Conservation (phyloP, 2,113 vertebrate genomes). For the Lathamus discolor region DNA sequence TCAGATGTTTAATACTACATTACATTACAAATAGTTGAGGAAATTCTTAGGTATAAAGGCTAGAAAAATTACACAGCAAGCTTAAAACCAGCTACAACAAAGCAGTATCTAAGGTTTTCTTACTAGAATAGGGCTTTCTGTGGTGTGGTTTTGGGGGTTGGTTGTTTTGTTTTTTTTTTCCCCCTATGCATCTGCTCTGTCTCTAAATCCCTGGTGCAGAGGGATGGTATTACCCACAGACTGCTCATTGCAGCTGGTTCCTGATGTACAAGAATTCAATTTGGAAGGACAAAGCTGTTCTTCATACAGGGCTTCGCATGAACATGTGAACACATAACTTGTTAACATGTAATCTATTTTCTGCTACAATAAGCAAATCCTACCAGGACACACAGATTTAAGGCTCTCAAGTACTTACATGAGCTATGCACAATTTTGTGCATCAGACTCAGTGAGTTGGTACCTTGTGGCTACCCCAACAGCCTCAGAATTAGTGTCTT, state of each 20-base stretch:
- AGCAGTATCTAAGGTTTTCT: not conserved
- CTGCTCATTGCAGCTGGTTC: not conserved
- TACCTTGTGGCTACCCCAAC: not conserved
- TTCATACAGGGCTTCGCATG: not conserved
- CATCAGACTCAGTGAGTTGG: fast-evolving
- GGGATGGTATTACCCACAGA: not conserved
- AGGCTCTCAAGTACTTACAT: not conserved
- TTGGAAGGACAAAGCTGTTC: not conserved
- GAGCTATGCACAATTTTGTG: not conserved
- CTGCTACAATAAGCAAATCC: not conserved
- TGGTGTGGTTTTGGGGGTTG: too few species aligned
- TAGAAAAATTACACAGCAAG: not conserved
- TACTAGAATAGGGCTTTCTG: not conserved
- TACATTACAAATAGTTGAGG: not conserved
- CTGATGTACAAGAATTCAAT: not conserved
- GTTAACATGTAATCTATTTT: not conserved
- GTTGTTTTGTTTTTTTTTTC: not conserved
- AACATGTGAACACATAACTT: fast-evolving
- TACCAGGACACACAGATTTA: fast-evolving
- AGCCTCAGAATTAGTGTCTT: not conserved
- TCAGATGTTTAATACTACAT: not conserved
- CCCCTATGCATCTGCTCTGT: not conserved
- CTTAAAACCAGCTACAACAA: not conserved
- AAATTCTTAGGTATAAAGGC: not conserved
- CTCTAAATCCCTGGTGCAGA: not conserved